Conservation (phyloP, 2,888 invertebrate species). For the Himalopsyche kuldschensis region DNA sequence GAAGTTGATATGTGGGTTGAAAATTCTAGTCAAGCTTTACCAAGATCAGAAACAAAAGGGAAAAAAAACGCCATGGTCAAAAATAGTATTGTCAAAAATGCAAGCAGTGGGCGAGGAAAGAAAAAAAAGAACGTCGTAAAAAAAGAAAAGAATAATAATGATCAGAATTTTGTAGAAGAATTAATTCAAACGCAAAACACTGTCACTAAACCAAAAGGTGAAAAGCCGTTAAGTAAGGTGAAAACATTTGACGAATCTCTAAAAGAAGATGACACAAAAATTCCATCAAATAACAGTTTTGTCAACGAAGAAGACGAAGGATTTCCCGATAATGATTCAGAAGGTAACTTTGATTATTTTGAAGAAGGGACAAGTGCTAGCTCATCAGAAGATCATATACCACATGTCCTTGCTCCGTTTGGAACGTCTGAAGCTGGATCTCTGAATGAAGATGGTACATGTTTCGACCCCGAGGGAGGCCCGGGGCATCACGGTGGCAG, state of each 20-base stretch:
- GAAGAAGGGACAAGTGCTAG: constrained; percentile 31
- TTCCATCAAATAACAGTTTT: constrained; percentile 43
- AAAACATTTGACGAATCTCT: constrained; percentile 8
- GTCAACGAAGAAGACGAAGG: constrained; percentile 40
- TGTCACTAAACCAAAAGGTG: neutral
- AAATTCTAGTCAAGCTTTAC: neutral
- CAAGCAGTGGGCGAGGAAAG: neutral
- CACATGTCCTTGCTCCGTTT: constrained; percentile 56
- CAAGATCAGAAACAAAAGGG: neutral
- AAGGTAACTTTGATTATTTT: constrained; percentile 29
- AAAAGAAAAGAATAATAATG: constrained; percentile 22
- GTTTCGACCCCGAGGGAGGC: constrained; percentile 19
- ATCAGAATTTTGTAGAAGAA: constrained; percentile 10
- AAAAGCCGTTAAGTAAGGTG: neutral
- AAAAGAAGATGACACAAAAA: constrained; percentile 4
- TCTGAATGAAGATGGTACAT: constrained; percentile 24
- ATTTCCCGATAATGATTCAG: constrained; percentile 28
- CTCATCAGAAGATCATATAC: constrained; percentile 47
- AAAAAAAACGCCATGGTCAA: neutral
- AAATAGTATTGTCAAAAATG: neutral
- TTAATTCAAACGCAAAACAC: neutral
- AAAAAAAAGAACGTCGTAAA: neutral
- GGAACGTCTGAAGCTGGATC: constrained; percentile 48
- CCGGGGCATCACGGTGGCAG: constrained; percentile 55
- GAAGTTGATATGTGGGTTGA: neutral